A percentile compares a stretch with the other conserved stretches of the same genome.
Conservation (phyloP, 2,113 vertebrate genomes). For the Callithrix jacchus region DNA sequence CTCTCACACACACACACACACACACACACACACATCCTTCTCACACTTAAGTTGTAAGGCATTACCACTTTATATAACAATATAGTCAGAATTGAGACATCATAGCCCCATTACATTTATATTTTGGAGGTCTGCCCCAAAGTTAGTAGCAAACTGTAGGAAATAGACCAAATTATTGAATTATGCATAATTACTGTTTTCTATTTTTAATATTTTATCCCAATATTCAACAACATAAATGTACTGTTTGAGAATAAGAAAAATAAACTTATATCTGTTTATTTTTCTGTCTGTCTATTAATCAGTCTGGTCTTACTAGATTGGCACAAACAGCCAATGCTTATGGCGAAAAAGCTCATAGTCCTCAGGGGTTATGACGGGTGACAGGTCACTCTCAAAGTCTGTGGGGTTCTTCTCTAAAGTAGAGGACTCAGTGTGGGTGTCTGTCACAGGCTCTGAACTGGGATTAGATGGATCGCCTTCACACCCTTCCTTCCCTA, state of each 20-base stretch:
- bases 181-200: constrained; percentile 1
- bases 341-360: not conserved
- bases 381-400: not conserved
- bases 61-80: not conserved
- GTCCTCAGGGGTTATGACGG: not conserved
- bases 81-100: not conserved
- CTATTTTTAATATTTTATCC: not conserved
- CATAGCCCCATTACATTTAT: not conserved
- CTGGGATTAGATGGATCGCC: not conserved
- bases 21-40: not conserved
- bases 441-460: not conserved
- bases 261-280: not conserved
- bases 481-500: not conserved
- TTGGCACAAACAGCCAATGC: not conserved
- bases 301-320: not conserved
- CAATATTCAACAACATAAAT: constrained; percentile 30
- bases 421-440: not conserved
- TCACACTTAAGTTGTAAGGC: not conserved
- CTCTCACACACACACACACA: not conserved
- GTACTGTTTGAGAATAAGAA: not conserved
- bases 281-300: not conserved
- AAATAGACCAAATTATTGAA: not conserved
- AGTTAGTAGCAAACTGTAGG: not conserved
- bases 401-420: not conserved
- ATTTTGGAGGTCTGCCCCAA: not conserved